A percentile compares a stretch with the other conserved stretches of the same genome.
Conservation (phyloP, 64 coral and sea anemone genomes). For the Montipora cactus region DNA sequence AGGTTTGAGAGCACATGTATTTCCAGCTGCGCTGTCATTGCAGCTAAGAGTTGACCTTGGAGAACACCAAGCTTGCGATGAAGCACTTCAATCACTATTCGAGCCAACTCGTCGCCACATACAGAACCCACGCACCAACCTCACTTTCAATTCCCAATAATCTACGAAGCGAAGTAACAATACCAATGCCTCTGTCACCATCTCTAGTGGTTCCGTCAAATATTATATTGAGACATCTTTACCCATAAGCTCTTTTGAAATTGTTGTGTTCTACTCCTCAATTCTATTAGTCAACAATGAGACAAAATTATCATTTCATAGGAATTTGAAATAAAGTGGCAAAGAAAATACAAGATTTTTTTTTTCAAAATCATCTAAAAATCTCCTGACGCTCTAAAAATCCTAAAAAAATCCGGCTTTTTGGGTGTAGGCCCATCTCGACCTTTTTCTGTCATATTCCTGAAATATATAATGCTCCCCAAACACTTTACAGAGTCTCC, state of each 20-base stretch:
- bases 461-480: too few species aligned
- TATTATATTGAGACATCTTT: conserved; percentile 31
- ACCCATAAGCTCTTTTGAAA: conserved; percentile 16
- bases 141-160: conserved; percentile 31
- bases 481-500: too few species aligned
- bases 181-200: conserved; percentile 54
- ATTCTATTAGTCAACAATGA: background rate
- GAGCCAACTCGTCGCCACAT: too few species aligned
- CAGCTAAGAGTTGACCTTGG: conserved; percentile 21
- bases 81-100: conserved; percentile 50
- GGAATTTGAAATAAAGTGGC: too few species aligned
- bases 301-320: too few species aligned
- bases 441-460: too few species aligned
- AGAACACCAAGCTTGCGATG: conserved; percentile 24
- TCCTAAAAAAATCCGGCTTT: background rate
- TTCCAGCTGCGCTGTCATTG: conserved; percentile 49
- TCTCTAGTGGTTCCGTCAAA: conserved; percentile 71
- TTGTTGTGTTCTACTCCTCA: conserved; percentile 28
- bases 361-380: background rate
- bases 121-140: background rate
- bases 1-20: conserved; percentile 8
- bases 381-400: background rate
- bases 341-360: too few species aligned
- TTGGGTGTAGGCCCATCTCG: background rate
- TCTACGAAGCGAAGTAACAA: conserved; percentile 1